Percentiles rank a stretch among this genome's conserved stretches.
phyloP scores from a whole-genome alignment of 2,797 vertebrate species.

The Poecilia velifera region DNA sequence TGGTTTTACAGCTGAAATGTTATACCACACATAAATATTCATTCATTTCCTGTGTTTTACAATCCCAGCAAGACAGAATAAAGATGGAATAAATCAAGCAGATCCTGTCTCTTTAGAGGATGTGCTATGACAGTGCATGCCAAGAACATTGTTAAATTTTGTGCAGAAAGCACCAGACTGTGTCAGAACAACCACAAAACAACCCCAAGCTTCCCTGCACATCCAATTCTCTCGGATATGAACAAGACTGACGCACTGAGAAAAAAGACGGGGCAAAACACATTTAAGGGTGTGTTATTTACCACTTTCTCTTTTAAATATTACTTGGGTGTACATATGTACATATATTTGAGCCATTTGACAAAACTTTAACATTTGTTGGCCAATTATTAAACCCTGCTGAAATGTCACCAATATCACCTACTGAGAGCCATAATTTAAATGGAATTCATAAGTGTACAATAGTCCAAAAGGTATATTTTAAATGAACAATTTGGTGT shows the following conservation, averaged over 20 bases:
- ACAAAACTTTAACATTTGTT: not conserved
- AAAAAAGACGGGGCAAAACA: not conserved
- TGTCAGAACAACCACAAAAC: not conserved
- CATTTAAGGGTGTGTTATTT: not conserved
- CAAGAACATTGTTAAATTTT: conserved; percentile 1
- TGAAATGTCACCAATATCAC: not conserved
- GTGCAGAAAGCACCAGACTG: not conserved
- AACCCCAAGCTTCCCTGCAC: not conserved
- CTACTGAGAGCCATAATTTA: not conserved
- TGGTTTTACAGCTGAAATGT: not conserved
- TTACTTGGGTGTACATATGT: not conserved
- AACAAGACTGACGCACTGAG: not conserved
- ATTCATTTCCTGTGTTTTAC: not conserved
- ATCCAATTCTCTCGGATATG: not conserved
- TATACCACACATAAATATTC: conserved; percentile 2
- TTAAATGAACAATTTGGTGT: not conserved
- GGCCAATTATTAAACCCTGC: not conserved
- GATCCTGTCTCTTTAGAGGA: not conserved
- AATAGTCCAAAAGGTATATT: not conserved
- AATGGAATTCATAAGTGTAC: not conserved
- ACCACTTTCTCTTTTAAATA: not conserved
- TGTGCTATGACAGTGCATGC: conserved; percentile 2
- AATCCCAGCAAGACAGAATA: conserved; percentile 12
- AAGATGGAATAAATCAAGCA: conserved; percentile 10
- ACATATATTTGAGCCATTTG: not conserved